Evolutionary conservation across 2,113 vertebrate genomes (phyloP).

Genomic region (Danio rerio): GRCz12tu NC_133176.1:9562501-9563000

Average conservation of each 20-base stretch:
- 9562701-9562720: slow-evolving; percentile 73
- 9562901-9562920: slow-evolving; percentile 95
- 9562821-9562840: slow-evolving; percentile 80
- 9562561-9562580: slow-evolving; percentile 92
- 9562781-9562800: slow-evolving; percentile 85
- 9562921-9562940: slow-evolving; percentile 91
- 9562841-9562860: slow-evolving; percentile 84
- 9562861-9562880: slow-evolving; percentile 86
- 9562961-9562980: slow-evolving; percentile 89
- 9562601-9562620: slow-evolving; percentile 89
- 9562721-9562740: slow-evolving; percentile 81
- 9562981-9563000: slow-evolving; percentile 91
- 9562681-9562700: slow-evolving; percentile 65
- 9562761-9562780: slow-evolving; percentile 93
- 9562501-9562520: slow-evolving; percentile 75
- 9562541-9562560: slow-evolving; percentile 96
- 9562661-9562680: slow-evolving; percentile 66
- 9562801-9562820: slow-evolving; percentile 65
- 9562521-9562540: slow-evolving; percentile 84
- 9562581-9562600: slow-evolving; percentile 92
- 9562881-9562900: slow-evolving; percentile 88
- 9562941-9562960: slow-evolving; percentile 91
- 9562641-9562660: slow-evolving; percentile 53
- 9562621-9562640: slow-evolving; percentile 86
- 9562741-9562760: slow-evolving; percentile 81